phyloP scores from a whole-genome alignment of 2,113 vertebrate genomes.

The Epinephelus cyanopodus region DNA sequence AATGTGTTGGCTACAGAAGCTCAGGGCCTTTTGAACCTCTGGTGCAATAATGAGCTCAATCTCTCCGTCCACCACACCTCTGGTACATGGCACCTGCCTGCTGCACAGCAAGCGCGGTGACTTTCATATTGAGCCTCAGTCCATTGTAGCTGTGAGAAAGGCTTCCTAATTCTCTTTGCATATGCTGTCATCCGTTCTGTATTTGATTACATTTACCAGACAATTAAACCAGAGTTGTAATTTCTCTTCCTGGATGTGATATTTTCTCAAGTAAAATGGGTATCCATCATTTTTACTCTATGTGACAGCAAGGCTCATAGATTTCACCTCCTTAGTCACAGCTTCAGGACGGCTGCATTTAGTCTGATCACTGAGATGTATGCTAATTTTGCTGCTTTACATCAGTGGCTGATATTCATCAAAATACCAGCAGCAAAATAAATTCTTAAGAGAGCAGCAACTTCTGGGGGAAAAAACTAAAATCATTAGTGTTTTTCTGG shows the following conservation, averaged over 20 bases:
- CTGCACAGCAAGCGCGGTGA: slow-evolving; percentile 38
- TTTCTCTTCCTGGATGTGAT: slow-evolving; percentile 42
- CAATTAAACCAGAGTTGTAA: slow-evolving; percentile 59
- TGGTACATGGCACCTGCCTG: slow-evolving; percentile 45
- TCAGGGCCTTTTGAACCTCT: slow-evolving; percentile 28
- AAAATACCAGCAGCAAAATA: slow-evolving; percentile 34
- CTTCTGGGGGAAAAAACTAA: slow-evolving; percentile 11
- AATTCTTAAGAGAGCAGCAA: slow-evolving; percentile 11
- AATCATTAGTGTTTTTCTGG: slow-evolving; percentile 10
- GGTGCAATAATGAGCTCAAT: slow-evolving; percentile 44
- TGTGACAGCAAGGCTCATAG: slow-evolving; percentile 45
- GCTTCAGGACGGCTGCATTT: slow-evolving; percentile 55
- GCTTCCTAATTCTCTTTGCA: slow-evolving; percentile 10
- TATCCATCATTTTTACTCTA: slow-evolving; percentile 43
- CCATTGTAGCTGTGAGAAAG: slow-evolving; percentile 29
- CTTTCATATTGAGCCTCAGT: slow-evolving; percentile 35
- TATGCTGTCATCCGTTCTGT: slow-evolving; percentile 27
- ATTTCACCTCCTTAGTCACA: slow-evolving; percentile 56
- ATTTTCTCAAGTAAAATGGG: slow-evolving; percentile 32
- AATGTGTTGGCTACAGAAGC: slow-evolving; percentile 36
- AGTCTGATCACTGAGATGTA: slow-evolving; percentile 64
- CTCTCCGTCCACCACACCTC: slow-evolving; percentile 39
- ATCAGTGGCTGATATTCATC: slow-evolving; percentile 60
- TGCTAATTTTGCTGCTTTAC: slow-evolving; percentile 69
- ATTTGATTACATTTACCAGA: slow-evolving; percentile 31